Percentiles rank a stretch among this genome's conserved stretches.
These are phyloP conservation scores for Craterocephalus amniculus DNA, from an alignment of 2,797 vertebrate species.

Conservation along the genomic window DNA sequence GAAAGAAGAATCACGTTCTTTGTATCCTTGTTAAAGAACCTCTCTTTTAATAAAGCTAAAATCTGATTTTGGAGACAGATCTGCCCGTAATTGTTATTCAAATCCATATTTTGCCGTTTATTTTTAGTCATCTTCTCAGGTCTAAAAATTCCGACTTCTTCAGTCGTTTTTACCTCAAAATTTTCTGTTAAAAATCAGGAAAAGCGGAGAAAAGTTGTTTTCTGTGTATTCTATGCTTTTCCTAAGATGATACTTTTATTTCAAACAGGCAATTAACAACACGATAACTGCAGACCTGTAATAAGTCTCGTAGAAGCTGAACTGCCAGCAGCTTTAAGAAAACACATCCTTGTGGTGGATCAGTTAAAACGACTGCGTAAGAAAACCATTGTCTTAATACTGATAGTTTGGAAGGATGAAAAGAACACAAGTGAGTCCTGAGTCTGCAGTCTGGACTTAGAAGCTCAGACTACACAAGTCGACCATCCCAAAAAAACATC, in stretches of 20 bases:
- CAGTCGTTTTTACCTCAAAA: not conserved
- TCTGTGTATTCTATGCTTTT: not conserved
- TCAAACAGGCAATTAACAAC: not conserved
- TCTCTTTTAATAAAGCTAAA: constrained; percentile 31
- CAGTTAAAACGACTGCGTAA: constrained; percentile 1
- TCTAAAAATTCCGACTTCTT: not conserved
- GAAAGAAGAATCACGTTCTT: constrained; percentile 53
- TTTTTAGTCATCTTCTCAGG: not conserved
- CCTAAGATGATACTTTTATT: not conserved
- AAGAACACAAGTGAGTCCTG: constrained; percentile 16
- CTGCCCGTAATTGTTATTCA: not conserved
- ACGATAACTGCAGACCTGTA: not conserved
- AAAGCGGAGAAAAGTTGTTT: not conserved
- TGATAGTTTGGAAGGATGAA: constrained; percentile 38
- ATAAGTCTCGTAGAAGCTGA: constrained; percentile 11
- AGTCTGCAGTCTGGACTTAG: constrained; percentile 43
- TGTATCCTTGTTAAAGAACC: constrained; percentile 30
- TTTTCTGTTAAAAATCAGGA: not conserved
- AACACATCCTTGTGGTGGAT: constrained; percentile 13
- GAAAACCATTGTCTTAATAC: constrained; percentile 38
- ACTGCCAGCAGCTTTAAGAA: constrained; percentile 24
- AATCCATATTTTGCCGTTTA: not conserved
- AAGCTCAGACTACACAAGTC: constrained; percentile 68
- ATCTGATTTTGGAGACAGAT: constrained; percentile 5
- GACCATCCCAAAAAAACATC: constrained; percentile 43